Conservation (phyloP, 2,797 vertebrate species). For the Monodelphis domestica region DNA sequence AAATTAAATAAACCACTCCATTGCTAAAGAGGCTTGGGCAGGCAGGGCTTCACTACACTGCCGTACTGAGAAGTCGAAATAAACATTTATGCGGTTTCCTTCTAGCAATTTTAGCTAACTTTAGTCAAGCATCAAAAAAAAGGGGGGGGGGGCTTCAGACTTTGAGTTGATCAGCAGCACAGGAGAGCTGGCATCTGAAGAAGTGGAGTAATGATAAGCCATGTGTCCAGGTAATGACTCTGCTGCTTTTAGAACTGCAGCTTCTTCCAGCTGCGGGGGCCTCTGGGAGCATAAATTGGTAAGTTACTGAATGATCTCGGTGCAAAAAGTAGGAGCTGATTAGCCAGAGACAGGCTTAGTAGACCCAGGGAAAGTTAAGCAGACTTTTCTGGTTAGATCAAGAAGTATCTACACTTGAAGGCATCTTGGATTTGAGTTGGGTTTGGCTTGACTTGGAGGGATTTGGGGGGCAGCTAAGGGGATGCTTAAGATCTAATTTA, state of each 20-base stretch:
- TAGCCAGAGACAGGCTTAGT: conserved; percentile 9
- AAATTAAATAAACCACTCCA: conserved; percentile 99
- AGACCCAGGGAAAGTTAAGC: conserved; percentile 16
- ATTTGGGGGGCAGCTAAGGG: not conserved
- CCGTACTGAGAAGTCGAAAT: conserved; percentile 85
- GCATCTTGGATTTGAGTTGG: not conserved
- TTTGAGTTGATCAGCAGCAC: conserved; percentile 74
- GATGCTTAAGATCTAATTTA: not conserved
- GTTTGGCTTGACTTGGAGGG: not conserved
- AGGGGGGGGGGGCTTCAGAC: conserved; percentile 61
- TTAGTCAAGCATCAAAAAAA: conserved; percentile 63
- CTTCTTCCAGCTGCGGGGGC: conserved; percentile 67
- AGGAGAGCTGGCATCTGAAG: conserved; percentile 74
- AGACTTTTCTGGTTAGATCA: conserved; percentile 21
- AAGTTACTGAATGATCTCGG: conserved; percentile 75
- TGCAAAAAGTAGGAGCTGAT: conserved; percentile 37
- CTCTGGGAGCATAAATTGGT: conserved; percentile 78
- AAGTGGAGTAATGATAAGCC: conserved; percentile 78
- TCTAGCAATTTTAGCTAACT: conserved; percentile 80
- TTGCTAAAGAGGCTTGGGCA: conserved; percentile 89
- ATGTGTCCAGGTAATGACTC: conserved; percentile 77
- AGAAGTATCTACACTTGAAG: conserved; percentile 25
- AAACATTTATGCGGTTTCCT: conserved; percentile 83
- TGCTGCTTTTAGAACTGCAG: conserved; percentile 70
- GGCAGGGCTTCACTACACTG: conserved; percentile 85